Base-by-base conservation (phyloP, 1,140 invertebrate genomes). In the Trichoplusia ni region DNA sequence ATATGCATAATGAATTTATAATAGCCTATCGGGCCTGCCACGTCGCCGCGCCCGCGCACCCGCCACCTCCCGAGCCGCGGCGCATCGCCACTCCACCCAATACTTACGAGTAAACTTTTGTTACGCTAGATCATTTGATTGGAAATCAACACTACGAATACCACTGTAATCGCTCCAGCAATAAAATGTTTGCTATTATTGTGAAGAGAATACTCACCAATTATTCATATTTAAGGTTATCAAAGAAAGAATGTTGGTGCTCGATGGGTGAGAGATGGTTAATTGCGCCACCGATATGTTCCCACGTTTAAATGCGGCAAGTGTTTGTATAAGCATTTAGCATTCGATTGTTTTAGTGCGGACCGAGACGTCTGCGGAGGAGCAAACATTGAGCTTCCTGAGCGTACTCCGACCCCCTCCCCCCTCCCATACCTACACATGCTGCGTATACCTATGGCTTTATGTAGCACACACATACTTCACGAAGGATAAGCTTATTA, bases 1-100 rank as follows among this genome's bases (percentile, higher is more conserved):
- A 89, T 90, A 90, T 89, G 88, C 88, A 90, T 89, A 90, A 90
- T 90, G 88, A 90, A 90, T 90, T 82, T 90, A 90, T 90, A 90
- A 90, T 90, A 74, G 72, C 77, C 75, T 77, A 73, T 78, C 76
- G 73, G 71, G 71, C 60, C 70, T 79, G 77, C 75, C 71, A 67
- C 67, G 73, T 71, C 62, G 56, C 66, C 59, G 67, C 63, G 65
- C 47, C 31, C 13, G 42, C n/a, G n/a, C n/a, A n/a, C n/a, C n/a
- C n/a, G n/a, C n/a, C n/a, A n/a, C n/a, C n/a, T n/a, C n/a, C n/a
- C n/a, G n/a, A n/a, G n/a, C n/a, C n/a, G n/a, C n/a, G n/a, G n/a
- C n/a, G n/a, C n/a, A n/a, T n/a, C n/a, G n/a, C n/a, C n/a, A n/a
- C n/a, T n/a, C n/a, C n/a, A n/a, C n/a, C n/a, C n/a, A n/a, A n/a